A percentile compares a stretch with the other conserved stretches of the same genome.
Evolutionary conservation across 2,797 vertebrate genomes (phyloP).

Genomic region (Microchirus variegatus): DNA sequence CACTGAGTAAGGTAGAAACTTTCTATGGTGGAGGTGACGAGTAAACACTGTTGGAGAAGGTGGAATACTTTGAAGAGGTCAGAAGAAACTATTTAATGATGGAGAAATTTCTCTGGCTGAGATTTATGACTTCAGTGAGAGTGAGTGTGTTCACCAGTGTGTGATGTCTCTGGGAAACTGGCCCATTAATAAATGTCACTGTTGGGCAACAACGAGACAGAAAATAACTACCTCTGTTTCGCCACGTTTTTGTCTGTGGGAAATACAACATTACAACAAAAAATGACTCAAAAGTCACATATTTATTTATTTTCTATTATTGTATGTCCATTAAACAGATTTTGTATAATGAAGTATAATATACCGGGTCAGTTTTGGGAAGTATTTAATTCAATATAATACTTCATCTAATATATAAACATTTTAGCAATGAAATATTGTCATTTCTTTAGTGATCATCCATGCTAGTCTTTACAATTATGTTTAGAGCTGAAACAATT

Average conservation of each 20-base stretch:
- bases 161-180: slow-evolving; percentile 2
- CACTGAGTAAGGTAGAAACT: not conserved
- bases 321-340: too few species aligned
- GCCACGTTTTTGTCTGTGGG: too few species aligned
- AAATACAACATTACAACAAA: not conserved
- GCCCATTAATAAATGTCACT: slow-evolving; percentile 1
- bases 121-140: not conserved
- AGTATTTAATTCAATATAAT: too few species aligned
- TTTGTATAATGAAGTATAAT: too few species aligned
- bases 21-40: slow-evolving; percentile 20
- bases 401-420: too few species aligned
- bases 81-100: slow-evolving; percentile 2
- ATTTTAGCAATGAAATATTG: too few species aligned
- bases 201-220: slow-evolving; percentile 1
- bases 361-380: too few species aligned
- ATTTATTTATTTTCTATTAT: too few species aligned
- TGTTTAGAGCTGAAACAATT: too few species aligned
- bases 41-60: slow-evolving; percentile 4
- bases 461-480: too few species aligned
- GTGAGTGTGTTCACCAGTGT: not conserved
- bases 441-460: too few species aligned
- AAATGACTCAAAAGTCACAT: too few species aligned
- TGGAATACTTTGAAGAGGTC: slow-evolving; percentile 14
- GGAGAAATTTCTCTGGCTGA: slow-evolving; percentile 3
- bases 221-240: not conserved